Percentiles rank a stretch among this genome's conserved stretches.
These are phyloP conservation scores for Rhinogobio ventralis DNA, from an alignment of 2,797 vertebrate species.

Conservation along the genomic window DNA sequence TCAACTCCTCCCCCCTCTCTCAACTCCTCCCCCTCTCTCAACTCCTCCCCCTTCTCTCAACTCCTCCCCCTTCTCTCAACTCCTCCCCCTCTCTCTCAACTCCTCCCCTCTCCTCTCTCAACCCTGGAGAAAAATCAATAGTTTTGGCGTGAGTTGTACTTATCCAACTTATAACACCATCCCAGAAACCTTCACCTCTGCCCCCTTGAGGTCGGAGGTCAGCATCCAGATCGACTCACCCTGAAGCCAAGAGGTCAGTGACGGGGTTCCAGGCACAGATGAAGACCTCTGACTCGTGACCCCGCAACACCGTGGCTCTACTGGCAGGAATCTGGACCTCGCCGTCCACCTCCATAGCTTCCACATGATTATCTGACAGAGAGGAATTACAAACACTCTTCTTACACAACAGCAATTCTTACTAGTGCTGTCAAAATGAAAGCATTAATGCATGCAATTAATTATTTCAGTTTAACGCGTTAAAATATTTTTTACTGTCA, in stretches of 20 bases:
- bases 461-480: too few species aligned
- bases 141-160: too few species aligned
- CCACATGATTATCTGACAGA: constrained; percentile 89
- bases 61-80: too few species aligned
- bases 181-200: neutral
- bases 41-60: too few species aligned
- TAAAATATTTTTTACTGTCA: too few species aligned
- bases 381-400: constrained; percentile 18
- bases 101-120: too few species aligned
- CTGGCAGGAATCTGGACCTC: constrained; percentile 92
- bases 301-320: constrained; percentile 94
- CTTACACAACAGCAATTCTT: neutral
- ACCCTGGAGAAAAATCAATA: too few species aligned
- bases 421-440: neutral
- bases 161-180: neutral
- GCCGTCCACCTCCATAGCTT: constrained; percentile 92
- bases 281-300: constrained; percentile 97
- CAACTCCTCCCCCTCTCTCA: too few species aligned
- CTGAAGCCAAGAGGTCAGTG: constrained; percentile 93
- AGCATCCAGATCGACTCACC: constrained; percentile 78
- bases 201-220: constrained; percentile 6
- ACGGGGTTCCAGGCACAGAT: constrained; percentile 99
- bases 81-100: too few species aligned
- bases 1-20: too few species aligned
- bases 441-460: too few species aligned